Conservation (phyloP, 2,797 vertebrate genomes). For the Sebastes taczanowskii region DNA sequence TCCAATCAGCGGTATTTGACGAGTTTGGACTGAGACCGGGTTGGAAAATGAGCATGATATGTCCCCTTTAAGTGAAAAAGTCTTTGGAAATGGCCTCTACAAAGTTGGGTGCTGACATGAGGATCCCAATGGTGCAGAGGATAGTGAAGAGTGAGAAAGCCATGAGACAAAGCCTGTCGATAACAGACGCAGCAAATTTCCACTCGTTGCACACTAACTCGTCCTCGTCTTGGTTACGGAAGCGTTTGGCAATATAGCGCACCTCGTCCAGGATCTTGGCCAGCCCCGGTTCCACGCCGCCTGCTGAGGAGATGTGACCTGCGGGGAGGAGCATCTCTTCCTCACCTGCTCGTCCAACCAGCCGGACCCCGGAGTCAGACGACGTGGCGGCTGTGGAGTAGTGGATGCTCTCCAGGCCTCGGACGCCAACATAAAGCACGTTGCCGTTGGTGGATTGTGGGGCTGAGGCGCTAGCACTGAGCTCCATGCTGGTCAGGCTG, state of each 20-base stretch:
- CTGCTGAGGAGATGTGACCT: conserved; percentile 34
- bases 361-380: conserved; percentile 70
- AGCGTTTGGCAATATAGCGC: conserved; percentile 86
- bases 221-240: conserved; percentile 89
- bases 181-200: conserved; percentile 95
- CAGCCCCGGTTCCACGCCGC: conserved; percentile 68
- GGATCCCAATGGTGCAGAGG: conserved; percentile 94
- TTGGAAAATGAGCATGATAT: no score
- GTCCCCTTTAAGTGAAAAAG: conserved; percentile 62
- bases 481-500: conserved; percentile 89
- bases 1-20: no score
- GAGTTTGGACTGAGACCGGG: no score
- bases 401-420: conserved; percentile 86
- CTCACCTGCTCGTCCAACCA: conserved; percentile 56
- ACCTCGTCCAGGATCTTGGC: conserved; percentile 89
- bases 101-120: conserved; percentile 96
- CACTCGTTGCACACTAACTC: conserved; percentile 89
- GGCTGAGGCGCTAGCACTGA: conserved; percentile 77
- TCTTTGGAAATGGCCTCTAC: conserved; percentile 93
- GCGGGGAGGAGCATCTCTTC: conserved; percentile 73
- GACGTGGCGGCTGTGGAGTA: conserved; percentile 67
- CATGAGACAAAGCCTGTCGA: conserved; percentile 95
- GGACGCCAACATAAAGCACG: conserved; percentile 88
- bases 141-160: conserved; percentile 94
- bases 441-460: conserved; percentile 85